Conservation (phyloP, 2,888 invertebrate species). For the Ptilodon capucinus region DNA sequence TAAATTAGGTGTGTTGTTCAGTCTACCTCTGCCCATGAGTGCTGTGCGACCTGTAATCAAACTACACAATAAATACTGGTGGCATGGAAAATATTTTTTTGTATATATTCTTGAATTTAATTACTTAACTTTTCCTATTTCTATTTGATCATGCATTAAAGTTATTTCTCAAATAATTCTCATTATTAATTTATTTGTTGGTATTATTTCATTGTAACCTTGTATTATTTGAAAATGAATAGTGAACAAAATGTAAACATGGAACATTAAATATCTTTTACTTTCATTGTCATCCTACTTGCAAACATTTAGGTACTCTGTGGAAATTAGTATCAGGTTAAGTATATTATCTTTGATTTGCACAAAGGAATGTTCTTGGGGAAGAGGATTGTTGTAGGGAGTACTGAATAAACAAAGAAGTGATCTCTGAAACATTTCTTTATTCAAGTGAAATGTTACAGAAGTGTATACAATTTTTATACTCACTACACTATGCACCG, state of each 20-base stretch:
- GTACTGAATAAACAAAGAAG: conserved; percentile 59
- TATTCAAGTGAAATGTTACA: conserved; percentile 68
- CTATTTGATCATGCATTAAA: not conserved
- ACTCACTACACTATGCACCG: conserved; percentile 39
- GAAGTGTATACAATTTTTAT: conserved; percentile 53
- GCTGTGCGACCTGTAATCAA: conserved; percentile 55
- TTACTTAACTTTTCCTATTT: not conserved
- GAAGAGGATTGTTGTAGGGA: conserved; percentile 36
- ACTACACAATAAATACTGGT: conserved; percentile 38
- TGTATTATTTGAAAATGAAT: not conserved
- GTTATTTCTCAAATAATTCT: conserved; percentile 2
- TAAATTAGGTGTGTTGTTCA: conserved; percentile 23
- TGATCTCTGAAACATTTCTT: conserved; percentile 71
- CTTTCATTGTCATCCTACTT: no score
- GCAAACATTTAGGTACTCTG: no score
- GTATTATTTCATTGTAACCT: not conserved
- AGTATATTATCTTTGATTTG: not conserved
- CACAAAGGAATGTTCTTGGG: not conserved
- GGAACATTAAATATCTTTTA: no score
- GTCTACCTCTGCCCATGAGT: conserved; percentile 48
- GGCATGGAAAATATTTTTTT: conserved; percentile 21
- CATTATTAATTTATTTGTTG: not conserved
- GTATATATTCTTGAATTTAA: not conserved
- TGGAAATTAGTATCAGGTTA: not conserved
- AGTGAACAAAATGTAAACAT: conserved; percentile 1